Evolutionary conservation across 2,113 vertebrate genomes (phyloP).

Genomic region (Neotragus moschatus): DNA sequence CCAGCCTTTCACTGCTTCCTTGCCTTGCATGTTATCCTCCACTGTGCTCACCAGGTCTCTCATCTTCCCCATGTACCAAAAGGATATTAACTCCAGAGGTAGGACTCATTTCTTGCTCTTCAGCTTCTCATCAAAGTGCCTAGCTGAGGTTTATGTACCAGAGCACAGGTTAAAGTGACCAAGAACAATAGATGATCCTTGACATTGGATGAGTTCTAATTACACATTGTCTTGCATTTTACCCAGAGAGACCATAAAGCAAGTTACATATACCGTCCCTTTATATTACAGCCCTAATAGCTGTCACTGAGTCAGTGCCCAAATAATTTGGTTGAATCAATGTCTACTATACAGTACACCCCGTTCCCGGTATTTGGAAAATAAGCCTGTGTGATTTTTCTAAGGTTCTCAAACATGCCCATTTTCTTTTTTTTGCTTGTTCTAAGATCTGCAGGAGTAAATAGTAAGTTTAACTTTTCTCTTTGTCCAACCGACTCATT

Average conservation of each 20-base stretch:
- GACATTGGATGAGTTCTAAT: not conserved
- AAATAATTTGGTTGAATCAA: not conserved
- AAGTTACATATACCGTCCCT: not conserved
- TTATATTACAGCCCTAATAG: not conserved
- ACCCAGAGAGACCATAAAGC: not conserved
- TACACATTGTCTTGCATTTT: not conserved
- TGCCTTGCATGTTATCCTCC: not conserved
- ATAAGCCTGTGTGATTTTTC: not conserved
- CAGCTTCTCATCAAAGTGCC: not conserved
- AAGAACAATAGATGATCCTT: not conserved
- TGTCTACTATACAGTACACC: not conserved
- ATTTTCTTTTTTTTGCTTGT: not conserved
- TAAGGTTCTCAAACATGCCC: not conserved
- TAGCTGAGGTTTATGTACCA: not conserved
- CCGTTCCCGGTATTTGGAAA: not conserved
- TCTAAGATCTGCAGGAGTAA: not conserved
- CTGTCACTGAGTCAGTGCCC: not conserved
- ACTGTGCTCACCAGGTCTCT: not conserved
- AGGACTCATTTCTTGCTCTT: not conserved
- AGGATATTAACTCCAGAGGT: not conserved
- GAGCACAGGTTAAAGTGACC: not conserved
- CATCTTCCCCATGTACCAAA: not conserved
- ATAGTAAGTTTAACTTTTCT: not conserved
- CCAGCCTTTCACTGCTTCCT: not conserved
- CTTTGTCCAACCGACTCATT: not conserved